These are phyloP conservation scores for Papilio machaon DNA, from an alignment of 1,140 invertebrate genomes.

Conservation along the genomic window DNA sequence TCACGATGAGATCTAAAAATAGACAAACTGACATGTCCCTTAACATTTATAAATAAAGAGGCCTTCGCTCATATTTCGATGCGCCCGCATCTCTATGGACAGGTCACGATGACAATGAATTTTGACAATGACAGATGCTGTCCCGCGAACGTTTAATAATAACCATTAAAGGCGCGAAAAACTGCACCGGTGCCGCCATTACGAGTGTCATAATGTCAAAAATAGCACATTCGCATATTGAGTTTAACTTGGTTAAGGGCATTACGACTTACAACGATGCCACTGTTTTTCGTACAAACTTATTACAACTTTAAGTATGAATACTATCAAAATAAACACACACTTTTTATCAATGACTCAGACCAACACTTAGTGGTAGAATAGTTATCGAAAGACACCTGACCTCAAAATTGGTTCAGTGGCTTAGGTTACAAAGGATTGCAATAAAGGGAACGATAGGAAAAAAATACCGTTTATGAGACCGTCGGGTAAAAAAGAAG, in stretches of 20 bases:
- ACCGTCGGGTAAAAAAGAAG: too few relatives aligned
- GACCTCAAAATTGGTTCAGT: too few relatives aligned
- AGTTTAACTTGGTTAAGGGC: conserved; percentile 31
- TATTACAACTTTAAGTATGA: background rate
- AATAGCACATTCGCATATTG: conserved; percentile 17
- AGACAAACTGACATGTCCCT: background rate
- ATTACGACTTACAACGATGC: background rate
- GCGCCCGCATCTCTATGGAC: conserved; percentile 3
- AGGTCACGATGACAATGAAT: conserved; percentile 27
- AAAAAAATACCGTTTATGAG: too few relatives aligned
- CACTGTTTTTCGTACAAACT: background rate
- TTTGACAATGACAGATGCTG: conserved; percentile 38
- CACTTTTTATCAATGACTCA: too few relatives aligned
- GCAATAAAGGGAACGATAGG: too few relatives aligned
- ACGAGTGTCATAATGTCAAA: conserved; percentile 22
- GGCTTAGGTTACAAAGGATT: too few relatives aligned
- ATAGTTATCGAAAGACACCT: too few relatives aligned
- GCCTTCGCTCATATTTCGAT: conserved; percentile 4
- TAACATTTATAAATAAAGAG: background rate
- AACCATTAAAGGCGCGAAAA: conserved; percentile 39
- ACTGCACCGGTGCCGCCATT: conserved; percentile 24
- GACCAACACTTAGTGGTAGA: too few relatives aligned
- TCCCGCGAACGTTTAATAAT: conserved; percentile 18
- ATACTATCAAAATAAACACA: background rate
- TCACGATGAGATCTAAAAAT: background rate